Conservation (phyloP, 1,140 invertebrate species). For the Halotydeus destructor region DNA sequence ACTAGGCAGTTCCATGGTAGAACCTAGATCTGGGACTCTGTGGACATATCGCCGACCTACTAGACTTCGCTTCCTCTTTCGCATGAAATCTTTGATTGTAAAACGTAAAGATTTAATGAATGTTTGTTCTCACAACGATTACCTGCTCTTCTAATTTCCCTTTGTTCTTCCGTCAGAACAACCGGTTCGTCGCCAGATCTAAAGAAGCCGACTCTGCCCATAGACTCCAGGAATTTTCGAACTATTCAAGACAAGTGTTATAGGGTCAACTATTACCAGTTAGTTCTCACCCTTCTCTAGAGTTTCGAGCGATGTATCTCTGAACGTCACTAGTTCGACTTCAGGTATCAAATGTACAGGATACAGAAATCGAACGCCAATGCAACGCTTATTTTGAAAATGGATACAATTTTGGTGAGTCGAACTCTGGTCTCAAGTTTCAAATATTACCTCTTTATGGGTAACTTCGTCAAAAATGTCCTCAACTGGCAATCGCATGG, state of each 20-base stretch:
- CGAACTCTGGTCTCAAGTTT: background rate
- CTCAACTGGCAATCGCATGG: slow-evolving; percentile 23
- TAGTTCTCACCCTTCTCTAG: slow-evolving; percentile 24
- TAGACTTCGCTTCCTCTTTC: too few relatives aligned
- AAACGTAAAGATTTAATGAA: background rate
- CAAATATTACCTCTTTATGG: slow-evolving; percentile 22
- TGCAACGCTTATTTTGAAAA: slow-evolving; percentile 21
- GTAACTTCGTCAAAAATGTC: slow-evolving; percentile 22
- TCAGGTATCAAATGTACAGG: slow-evolving; percentile 31
- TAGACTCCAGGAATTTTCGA: slow-evolving; percentile 24
- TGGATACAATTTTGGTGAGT: background rate
- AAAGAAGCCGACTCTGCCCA: slow-evolving; percentile 31
- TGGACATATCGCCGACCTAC: too few relatives aligned
- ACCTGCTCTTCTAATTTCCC: slow-evolving; percentile 26
- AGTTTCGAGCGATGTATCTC: slow-evolving; percentile 21
- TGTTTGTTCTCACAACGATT: background rate
- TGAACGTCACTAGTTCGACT: slow-evolving; percentile 26
- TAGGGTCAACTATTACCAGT: background rate
- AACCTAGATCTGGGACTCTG: too few relatives aligned
- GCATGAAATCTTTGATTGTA: too few relatives aligned
- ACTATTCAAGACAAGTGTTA: too few relatives aligned
- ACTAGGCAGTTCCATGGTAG: too few relatives aligned
- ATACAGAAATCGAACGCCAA: slow-evolving; percentile 28
- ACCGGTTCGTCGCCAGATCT: slow-evolving; percentile 27
- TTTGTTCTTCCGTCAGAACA: slow-evolving; percentile 27